Evolutionary conservation across 2,888 invertebrate genomes (phyloP), one percentile per base, ranked within the genome.

Genomic region (Caenorhabditis wallacei): DNA sequence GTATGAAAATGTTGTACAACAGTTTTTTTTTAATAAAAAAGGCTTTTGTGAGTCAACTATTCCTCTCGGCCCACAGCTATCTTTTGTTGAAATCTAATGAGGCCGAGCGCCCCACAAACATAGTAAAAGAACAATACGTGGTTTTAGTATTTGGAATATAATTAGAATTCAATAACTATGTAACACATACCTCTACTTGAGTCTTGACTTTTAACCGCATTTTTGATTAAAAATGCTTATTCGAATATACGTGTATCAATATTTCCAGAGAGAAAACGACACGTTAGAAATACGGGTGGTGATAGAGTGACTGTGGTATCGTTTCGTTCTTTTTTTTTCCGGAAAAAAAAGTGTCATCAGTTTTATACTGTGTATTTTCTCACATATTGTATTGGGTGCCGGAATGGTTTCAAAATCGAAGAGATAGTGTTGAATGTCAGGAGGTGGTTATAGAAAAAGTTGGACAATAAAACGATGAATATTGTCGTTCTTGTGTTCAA

Each of bases 311-410:
- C 37, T 57, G 75, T 48, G 46, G 74, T 37, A 43, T 64, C 46
- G 75, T 66, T 66, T 66, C 66, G 64, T 66, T 74, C 43, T 61
- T 43, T 61, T 59, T n/a, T n/a, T 80, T 74, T 69, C 22, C 51
- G 35, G 61, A 37, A 72, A 80, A 57, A 71, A 57, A 59, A 75
- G 64, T 80, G 74, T 69, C 72, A 72, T 80, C 80, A 80, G 72
- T 80, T 80, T 69, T 74, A 80, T 74, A 70, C 74, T 80, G 80
- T 80, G 74, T 80, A 80, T 80, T 80, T 80, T 80, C 80, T 80
- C 80, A 74, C 80, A 74, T 80, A 69, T 71, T 71, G 71, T 71
- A 79, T 71, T 56, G 22, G 71, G 71, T 71, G 64, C 71, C 66
- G 54, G 78, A 71, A 79, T 79, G 71, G 79, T 70, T 71, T 71